A percentile compares a stretch with the other conserved stretches of the same genome.
These are phyloP conservation scores for Oreochromis mossambicus DNA, from an alignment of 2,797 vertebrate species.

Conservation along the genomic window DNA sequence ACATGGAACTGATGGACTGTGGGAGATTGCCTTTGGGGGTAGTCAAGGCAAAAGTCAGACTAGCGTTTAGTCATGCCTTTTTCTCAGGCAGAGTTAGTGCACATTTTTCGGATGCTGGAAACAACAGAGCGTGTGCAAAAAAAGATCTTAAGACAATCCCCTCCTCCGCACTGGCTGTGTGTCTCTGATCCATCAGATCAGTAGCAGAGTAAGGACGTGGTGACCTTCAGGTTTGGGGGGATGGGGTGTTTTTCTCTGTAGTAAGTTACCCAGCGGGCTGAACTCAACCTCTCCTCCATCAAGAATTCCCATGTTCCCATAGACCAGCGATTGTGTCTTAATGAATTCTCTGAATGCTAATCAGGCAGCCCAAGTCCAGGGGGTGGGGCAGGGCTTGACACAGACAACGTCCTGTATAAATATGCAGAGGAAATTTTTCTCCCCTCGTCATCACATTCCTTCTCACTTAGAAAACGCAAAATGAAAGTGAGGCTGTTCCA, in stretches of 20 bases:
- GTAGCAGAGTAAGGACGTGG: conserved; percentile 50
- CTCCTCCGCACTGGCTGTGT: neutral
- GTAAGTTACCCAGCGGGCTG: conserved; percentile 37
- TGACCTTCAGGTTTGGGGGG: conserved; percentile 72
- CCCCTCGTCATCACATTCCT: conserved; percentile 12
- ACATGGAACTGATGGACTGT: conserved; percentile 47
- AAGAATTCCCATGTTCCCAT: conserved; percentile 70
- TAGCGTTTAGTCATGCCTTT: neutral
- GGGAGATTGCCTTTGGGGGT: conserved; percentile 15
- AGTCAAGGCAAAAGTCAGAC: conserved; percentile 23
- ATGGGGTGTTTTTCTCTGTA: conserved; percentile 32
- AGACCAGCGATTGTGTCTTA: conserved; percentile 73
- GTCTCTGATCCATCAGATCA: conserved; percentile 57
- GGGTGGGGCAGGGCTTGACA: conserved; percentile 61
- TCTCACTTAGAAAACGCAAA: conserved; percentile 4
- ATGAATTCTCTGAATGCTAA: conserved; percentile 80
- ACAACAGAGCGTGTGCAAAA: conserved; percentile 20
- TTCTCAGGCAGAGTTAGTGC: neutral
- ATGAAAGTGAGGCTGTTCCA: conserved; percentile 6
- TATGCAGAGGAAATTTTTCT: conserved; percentile 39
- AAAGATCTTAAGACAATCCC: conserved; percentile 14
- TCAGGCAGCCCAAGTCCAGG: conserved; percentile 63
- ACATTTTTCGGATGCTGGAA: conserved; percentile 2
- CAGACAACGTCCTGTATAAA: conserved; percentile 40
- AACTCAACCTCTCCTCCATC: conserved; percentile 66